Evolutionary conservation across 2,113 vertebrate species (phyloP), one percentile per base, ranked within the genome.

Genomic region (Lasiurus cinereus): DNA sequence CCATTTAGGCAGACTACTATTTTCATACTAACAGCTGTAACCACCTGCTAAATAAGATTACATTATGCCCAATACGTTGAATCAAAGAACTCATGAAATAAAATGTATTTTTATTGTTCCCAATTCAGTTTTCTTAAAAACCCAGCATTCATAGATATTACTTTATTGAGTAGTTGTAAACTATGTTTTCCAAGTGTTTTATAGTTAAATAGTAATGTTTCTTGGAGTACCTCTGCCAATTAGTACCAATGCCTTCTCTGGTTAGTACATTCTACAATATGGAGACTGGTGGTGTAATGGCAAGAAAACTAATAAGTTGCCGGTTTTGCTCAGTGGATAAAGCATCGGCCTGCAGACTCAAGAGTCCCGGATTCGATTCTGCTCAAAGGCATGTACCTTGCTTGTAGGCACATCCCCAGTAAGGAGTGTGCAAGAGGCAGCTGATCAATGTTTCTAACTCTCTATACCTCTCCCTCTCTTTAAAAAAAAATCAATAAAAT

Each of bases 1-100:
- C 16, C 21, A 85, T 90, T 96, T 93, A 83, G 8, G 19, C 27
- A 66, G 80, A 84, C 93, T 62, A 13, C 31, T 73, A n/a, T 92
- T 96, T 90, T 29, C 36, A 39, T n/a, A 59, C n/a, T 66, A 62
- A 22, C 39, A 93, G 19, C 76, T 95, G 3, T 87, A 87, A 84
- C 77, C 18, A 73, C 27, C 22, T 64, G 66, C 31, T 86, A 90
- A 77, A 74, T 86, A 91, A 82, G 77, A 79, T 64, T n/a, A 36
- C n/a, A 33, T 15, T 69, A 46, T 0, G 52, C 43, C n/a, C 80
- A 77, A 83, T 39, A 82, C 19, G 72, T 83, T 89, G n/a, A 86
- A 80, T 86, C 36, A 83, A 76, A n/a, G 27, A 87, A 52, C 29
- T 89, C 10, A 86, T 10, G 79, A 91, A 89, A 84, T 66, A 77